These are phyloP conservation scores for Heliconius hewitsoni DNA, from an alignment of 1,140 invertebrate genomes.

Conservation along the genomic window DNA sequence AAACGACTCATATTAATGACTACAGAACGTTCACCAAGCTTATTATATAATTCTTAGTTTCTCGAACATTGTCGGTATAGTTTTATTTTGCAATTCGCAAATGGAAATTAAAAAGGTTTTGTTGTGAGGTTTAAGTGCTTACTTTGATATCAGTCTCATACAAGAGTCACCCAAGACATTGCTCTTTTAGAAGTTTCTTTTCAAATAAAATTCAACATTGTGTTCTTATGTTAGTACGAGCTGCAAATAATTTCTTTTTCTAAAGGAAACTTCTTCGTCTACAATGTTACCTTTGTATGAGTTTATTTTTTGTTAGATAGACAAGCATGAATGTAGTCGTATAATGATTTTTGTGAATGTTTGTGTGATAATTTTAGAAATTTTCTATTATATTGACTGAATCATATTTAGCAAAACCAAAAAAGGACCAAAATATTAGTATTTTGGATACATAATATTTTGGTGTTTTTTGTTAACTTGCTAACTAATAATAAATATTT, in stretches of 20 bases:
- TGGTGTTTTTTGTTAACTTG: too few relatives aligned
- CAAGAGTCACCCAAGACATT: conserved; percentile 23
- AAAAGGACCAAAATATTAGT: too few relatives aligned
- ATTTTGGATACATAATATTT: too few relatives aligned
- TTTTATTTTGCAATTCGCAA: conserved; percentile 35
- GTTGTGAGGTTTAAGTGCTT: conserved; percentile 31
- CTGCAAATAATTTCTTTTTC: neutral
- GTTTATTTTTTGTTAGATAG: neutral
- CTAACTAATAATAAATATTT: too few relatives aligned
- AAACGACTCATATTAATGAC: neutral
- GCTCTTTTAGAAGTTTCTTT: conserved; percentile 25
- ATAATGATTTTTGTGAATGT: neutral
- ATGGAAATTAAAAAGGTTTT: conserved; percentile 36
- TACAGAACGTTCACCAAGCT: neutral
- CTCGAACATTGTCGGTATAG: conserved; percentile 14
- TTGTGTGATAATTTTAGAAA: neutral
- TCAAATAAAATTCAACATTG: neutral
- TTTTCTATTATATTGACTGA: neutral
- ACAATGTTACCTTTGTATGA: neutral
- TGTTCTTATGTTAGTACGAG: neutral
- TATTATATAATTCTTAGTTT: conserved; percentile 22
- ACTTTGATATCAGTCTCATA: conserved; percentile 33
- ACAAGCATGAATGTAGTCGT: neutral
- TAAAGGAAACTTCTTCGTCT: neutral
- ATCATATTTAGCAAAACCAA: too few relatives aligned